Conservation (phyloP, 2,888 invertebrate species). For the Deroplatys truncata region DNA sequence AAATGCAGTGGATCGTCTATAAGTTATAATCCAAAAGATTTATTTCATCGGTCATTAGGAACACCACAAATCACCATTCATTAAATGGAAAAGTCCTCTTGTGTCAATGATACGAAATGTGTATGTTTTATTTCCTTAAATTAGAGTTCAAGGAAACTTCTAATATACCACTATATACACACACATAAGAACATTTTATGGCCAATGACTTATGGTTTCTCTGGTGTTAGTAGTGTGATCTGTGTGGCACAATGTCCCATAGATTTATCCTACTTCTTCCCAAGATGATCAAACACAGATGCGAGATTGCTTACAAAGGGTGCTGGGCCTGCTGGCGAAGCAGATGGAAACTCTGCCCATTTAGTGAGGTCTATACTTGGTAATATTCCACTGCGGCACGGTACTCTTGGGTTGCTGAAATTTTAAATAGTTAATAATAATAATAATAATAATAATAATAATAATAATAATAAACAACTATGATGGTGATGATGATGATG, state of each 20-base stretch:
- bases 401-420: constrained; percentile 85
- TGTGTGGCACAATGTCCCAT: neutral
- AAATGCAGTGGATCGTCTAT: neutral
- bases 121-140: neutral
- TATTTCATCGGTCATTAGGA: neutral
- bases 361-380: constrained; percentile 84
- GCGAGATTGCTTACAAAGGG: constrained; percentile 57
- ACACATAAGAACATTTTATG: neutral
- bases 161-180: neutral
- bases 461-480: too few species aligned
- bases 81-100: neutral
- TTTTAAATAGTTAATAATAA: constrained; percentile 27
- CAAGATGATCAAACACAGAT: constrained; percentile 47
- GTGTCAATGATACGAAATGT: neutral
- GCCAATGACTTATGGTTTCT: neutral
- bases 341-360: constrained; percentile 69
- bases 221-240: neutral
- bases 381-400: constrained; percentile 82
- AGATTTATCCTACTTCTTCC: constrained; percentile 35
- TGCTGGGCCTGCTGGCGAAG: constrained; percentile 17
- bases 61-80: neutral
- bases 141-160: neutral
- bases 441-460: neutral
- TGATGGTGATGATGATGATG: too few species aligned
- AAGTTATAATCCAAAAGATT: neutral